phyloP scores from a whole-genome alignment of 2,113 vertebrate genomes.

The Micromys minutus region DNA sequence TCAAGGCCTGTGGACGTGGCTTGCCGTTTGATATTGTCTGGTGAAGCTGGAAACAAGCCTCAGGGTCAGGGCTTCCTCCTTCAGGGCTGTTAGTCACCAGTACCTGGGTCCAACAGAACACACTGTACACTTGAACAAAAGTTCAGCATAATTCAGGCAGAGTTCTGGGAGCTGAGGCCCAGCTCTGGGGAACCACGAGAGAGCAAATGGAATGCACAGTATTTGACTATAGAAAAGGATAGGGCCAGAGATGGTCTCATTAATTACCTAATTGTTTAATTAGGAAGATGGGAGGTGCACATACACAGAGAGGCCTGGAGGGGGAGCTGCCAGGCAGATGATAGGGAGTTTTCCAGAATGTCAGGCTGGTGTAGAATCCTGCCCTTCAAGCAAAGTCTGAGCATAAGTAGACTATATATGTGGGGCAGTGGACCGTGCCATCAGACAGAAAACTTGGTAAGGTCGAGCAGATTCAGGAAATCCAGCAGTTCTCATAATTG shows the following conservation, averaged over 20 bases:
- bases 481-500: too few relatives aligned
- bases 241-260: neutral
- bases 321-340: neutral
- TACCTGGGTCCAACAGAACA: neutral
- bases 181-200: too few relatives aligned
- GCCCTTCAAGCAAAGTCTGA: neutral
- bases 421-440: too few relatives aligned
- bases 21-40: neutral
- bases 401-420: too few relatives aligned
- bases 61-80: neutral
- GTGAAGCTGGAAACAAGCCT: neutral
- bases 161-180: neutral
- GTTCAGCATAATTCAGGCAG: neutral
- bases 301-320: neutral
- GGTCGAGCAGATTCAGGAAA: too few relatives aligned
- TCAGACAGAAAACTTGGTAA: too few relatives aligned
- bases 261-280: neutral
- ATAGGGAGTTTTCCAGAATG: neutral
- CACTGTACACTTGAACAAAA: neutral
- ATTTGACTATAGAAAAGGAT: neutral
- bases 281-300: neutral
- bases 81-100: neutral
- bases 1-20: neutral
- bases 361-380: too few relatives aligned
- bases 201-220: neutral